Conservation (phyloP, 2,888 invertebrate species). For the Sympetrum striolatum region DNA sequence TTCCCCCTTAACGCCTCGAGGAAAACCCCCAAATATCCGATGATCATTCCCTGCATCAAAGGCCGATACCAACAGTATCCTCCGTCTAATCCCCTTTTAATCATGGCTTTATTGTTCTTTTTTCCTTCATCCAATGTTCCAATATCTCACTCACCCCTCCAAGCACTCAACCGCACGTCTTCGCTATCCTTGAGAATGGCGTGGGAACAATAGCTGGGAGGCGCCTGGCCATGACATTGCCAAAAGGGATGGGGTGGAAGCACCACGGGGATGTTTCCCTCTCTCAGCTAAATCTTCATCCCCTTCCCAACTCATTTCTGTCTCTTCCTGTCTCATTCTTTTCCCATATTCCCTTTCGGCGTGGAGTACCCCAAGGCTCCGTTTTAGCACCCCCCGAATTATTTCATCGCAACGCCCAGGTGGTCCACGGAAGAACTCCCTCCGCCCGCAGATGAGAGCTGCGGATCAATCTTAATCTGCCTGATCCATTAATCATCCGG, state of each 20-base stretch:
- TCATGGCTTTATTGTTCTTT: neutral
- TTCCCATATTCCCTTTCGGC: neutral
- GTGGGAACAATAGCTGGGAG: constrained; percentile 17
- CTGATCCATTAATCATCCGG: constrained; percentile 33
- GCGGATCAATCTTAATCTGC: constrained; percentile 30
- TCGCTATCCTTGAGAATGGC: neutral
- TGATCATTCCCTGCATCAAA: too few relatives aligned
- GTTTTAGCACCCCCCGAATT: neutral
- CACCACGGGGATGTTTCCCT: neutral
- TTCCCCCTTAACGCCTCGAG: too few relatives aligned
- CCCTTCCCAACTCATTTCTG: neutral
- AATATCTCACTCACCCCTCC: neutral
- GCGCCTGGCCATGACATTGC: constrained; percentile 34
- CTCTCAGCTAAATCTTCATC: neutral
- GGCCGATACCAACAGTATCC: too few relatives aligned
- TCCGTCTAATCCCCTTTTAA: too few relatives aligned
- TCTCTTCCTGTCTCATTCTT: neutral
- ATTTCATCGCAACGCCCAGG: neutral
- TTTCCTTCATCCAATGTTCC: neutral
- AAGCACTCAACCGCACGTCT: neutral
- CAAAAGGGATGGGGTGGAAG: neutral
- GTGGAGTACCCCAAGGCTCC: neutral
- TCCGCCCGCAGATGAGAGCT: neutral
- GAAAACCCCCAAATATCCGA: too few relatives aligned
- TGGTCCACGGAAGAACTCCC: neutral